A percentile compares a stretch with the other conserved stretches of the same genome.
Conservation (phyloP, 2,113 vertebrate species). For the Numida meleagris region DNA sequence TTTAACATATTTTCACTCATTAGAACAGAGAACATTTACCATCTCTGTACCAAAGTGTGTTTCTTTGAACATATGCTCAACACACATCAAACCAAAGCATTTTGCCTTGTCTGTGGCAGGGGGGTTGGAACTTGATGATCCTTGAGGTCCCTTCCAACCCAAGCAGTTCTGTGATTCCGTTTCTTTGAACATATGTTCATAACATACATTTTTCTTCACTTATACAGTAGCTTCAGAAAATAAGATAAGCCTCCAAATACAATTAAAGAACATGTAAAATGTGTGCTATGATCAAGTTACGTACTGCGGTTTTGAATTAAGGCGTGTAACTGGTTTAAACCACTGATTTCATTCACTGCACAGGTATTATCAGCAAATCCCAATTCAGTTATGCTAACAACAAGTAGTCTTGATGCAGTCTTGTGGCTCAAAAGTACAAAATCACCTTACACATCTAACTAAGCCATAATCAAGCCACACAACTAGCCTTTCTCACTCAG, state of each 20-base stretch:
- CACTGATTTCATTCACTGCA: background rate
- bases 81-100: too few species aligned
- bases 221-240: background rate
- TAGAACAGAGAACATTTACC: background rate
- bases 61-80: too few species aligned
- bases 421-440: background rate
- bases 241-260: background rate
- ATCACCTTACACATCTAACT: background rate
- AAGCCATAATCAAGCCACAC: background rate
- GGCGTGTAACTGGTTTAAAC: background rate
- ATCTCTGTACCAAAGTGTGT: background rate
- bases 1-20: background rate
- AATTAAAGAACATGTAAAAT: background rate
- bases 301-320: background rate
- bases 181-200: too few species aligned
- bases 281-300: background rate
- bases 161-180: too few species aligned
- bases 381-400: background rate
- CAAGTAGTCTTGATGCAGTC: background rate
- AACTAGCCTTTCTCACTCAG: background rate
- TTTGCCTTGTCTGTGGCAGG: too few species aligned
- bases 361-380: accelerated
- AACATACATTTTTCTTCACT: constrained; percentile 29
- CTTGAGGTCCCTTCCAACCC: too few species aligned
- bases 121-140: too few species aligned